Evolutionary conservation across 2,797 vertebrate species (phyloP).

Genomic region (Liasis olivaceus): DNA sequence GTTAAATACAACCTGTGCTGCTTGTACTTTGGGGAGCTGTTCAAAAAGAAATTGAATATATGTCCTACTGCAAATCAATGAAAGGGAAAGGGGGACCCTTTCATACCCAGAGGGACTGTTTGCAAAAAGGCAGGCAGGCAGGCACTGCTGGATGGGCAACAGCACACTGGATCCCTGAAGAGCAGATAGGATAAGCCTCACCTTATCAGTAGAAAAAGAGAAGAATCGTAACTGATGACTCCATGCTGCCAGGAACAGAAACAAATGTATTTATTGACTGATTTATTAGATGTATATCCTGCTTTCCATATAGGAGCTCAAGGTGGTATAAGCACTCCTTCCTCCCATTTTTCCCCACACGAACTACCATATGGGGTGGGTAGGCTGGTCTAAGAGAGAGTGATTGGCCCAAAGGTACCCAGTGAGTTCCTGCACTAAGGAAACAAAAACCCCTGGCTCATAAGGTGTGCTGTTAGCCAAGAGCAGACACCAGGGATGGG

Average conservation of each 20-base stretch:
- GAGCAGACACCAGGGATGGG: neutral
- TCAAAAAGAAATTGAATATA: neutral
- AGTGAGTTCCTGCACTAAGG: neutral
- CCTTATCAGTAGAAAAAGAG: neutral
- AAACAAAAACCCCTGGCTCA: neutral
- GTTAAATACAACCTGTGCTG: conserved; percentile 19
- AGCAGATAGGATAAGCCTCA: neutral
- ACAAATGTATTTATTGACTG: neutral
- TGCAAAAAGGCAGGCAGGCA: neutral
- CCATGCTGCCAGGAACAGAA: neutral
- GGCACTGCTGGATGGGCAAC: neutral
- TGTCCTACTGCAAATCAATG: neutral
- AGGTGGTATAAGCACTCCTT: neutral
- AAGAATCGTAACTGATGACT: neutral
- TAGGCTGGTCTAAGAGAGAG: neutral
- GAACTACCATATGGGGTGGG: neutral
- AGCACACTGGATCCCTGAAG: neutral
- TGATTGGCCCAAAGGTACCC: neutral
- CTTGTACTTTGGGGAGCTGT: neutral
- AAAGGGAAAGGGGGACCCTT: neutral
- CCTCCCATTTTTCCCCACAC: neutral
- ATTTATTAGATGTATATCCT: neutral
- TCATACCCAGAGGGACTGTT: neutral
- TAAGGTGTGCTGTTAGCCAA: neutral
- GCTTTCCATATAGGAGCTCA: neutral